phyloP scores from a whole-genome alignment of 2,113 vertebrate genomes.

The Speoplatyrhinus poulsoni region DNA sequence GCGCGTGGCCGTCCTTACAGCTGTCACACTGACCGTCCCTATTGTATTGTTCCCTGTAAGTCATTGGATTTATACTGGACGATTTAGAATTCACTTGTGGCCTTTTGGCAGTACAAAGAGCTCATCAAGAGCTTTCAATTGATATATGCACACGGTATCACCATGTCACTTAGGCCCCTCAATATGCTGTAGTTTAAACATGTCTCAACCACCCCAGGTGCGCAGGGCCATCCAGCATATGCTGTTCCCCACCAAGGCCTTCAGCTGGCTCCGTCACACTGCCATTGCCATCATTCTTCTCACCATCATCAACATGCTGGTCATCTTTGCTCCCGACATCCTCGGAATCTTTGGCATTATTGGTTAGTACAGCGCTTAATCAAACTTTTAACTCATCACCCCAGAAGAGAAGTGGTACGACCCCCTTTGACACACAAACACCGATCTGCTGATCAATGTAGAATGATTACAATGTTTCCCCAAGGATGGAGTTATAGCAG shows the following conservation, averaged over 20 bases:
- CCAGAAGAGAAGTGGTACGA: no score
- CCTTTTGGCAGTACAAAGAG: no score
- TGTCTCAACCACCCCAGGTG: slow-evolving; percentile 75
- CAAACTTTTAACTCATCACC: no score
- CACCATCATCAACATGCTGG: slow-evolving; percentile 89
- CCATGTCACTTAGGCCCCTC: not conserved
- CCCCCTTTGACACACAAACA: no score
- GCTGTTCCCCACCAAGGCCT: slow-evolving; percentile 87
- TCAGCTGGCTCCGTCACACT: slow-evolving; percentile 89
- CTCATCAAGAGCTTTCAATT: no score
- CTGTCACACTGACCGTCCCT: slow-evolving; percentile 94
- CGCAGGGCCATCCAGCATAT: slow-evolving; percentile 95
- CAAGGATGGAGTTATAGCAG: no score
- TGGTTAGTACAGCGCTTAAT: slow-evolving; percentile 74
- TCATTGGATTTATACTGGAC: not conserved
- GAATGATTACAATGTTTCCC: no score
- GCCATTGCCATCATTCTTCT: slow-evolving; percentile 85
- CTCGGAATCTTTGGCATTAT: slow-evolving; percentile 96
- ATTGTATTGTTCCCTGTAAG: slow-evolving; percentile 97
- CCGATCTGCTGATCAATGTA: no score
- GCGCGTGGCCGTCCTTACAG: slow-evolving; percentile 91
- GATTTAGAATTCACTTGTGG: no score
- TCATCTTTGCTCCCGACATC: slow-evolving; percentile 97
- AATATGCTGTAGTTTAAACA: not conserved
- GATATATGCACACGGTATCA: no score